Conservation (phyloP, 53 echinoderm and acorn worm species). For the Hippasteria phrygiana region DNA sequence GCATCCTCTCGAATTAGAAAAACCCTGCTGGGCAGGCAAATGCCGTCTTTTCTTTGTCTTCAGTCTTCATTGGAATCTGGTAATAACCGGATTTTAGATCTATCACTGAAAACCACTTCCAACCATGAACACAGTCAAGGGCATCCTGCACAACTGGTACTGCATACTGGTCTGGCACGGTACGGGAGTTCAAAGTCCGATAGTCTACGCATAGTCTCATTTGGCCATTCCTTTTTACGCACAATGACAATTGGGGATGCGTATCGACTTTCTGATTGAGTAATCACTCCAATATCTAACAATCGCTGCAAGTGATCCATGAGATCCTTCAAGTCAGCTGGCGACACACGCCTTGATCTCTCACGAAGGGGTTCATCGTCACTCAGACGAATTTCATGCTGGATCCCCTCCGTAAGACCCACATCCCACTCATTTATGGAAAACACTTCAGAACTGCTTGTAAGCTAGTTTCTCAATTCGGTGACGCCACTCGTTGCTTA, state of each 20-base stretch:
- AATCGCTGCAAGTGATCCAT: too few species aligned
- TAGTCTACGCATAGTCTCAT: too few species aligned
- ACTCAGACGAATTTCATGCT: too few species aligned
- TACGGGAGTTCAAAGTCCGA: conserved; percentile 51
- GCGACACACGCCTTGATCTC: too few species aligned
- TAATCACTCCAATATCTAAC: too few species aligned
- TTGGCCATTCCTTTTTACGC: conserved; percentile 30
- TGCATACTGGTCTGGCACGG: conserved; percentile 58
- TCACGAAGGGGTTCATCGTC: too few species aligned
- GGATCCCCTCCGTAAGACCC: conserved; percentile 37
- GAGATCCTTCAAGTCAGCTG: too few species aligned
- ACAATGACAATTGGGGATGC: too few species aligned
- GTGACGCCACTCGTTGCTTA: neutral
- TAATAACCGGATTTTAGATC: conserved; percentile 65
- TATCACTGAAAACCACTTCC: conserved; percentile 63
- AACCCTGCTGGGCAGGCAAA: conserved; percentile 54
- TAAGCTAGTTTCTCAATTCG: neutral
- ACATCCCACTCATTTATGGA: conserved; percentile 59
- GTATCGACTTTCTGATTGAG: too few species aligned
- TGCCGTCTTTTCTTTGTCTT: conserved; percentile 62
- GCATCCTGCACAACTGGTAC: conserved; percentile 64
- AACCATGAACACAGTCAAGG: conserved; percentile 55
- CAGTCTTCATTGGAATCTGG: conserved; percentile 39
- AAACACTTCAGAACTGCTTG: conserved; percentile 60
- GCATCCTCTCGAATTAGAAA: conserved; percentile 52